Evolutionary conservation across 2,113 vertebrate genomes (phyloP), one percentile per base, ranked within the genome.

Genomic region (Natator depressus): DNA sequence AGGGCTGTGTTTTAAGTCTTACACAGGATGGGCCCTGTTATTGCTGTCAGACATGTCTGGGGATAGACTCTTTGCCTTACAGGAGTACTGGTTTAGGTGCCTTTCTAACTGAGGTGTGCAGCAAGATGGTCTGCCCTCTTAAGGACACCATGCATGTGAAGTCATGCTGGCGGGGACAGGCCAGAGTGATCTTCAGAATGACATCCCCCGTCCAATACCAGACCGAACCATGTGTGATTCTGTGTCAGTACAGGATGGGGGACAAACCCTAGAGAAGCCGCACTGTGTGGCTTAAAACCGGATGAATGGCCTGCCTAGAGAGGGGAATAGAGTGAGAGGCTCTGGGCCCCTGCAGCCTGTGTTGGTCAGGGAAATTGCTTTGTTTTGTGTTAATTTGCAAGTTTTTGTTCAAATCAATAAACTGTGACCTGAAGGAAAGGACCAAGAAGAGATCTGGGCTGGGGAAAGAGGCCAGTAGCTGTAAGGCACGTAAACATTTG

Each of bases 31-130:
- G 50, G 69, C 14, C 10, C 46, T 3, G 5, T 55, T 12, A 31
- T 24, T 1, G n/a, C 10, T 87, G 4, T 19, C 65, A 8, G 0
- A 0, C 20, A 10, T 47, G 55, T 6, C n/a, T 42, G 38, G n/a
- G 80, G 83, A 75, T 55, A 65, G 83, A 3, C n/a, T 42, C 8
- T 10, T 57, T 57, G 7, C 29, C 25, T 69, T 42, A 42, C 2
- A 19, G 17, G n/a, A 72, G 7, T 16, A 57, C 8, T 51, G 17
- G 0, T 19, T 53, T 31, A 5, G 80, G 65, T 29, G 46, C 42
- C 49, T 12, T 90, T 17, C 55, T 84, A 35, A 19, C 12, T 31
- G 62, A 65, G 6, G 31, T 19, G 62, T 65, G 62, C 16, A 65
- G 35, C 14, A 65, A 35, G 27, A 31, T 35, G 31, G 31, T 17